These are phyloP conservation scores for Anseranas semipalmata DNA, from an alignment of 2,113 vertebrate genomes.

Conservation along the genomic window DNA sequence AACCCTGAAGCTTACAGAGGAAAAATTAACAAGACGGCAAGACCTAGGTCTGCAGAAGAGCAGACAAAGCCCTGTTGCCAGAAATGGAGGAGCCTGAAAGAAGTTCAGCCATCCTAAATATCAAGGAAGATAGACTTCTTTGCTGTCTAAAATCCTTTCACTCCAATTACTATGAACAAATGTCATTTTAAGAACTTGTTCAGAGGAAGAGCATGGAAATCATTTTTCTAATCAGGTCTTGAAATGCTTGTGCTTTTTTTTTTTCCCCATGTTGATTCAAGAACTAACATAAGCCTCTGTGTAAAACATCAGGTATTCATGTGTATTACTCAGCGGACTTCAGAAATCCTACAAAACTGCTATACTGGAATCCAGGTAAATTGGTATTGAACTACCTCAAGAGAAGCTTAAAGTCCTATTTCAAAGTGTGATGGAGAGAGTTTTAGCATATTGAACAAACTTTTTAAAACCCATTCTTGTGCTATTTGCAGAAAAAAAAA, in stretches of 20 bases:
- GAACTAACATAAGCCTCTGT: not conserved
- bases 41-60: not conserved
- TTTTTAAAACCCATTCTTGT: conserved; percentile 34
- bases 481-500: conserved; percentile 7
- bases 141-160: not conserved
- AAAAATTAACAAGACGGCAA: not conserved
- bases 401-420: conserved; percentile 1
- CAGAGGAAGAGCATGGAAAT: not conserved
- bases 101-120: not conserved
- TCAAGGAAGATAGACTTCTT: not conserved
- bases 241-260: not conserved
- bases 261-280: not conserved
- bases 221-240: not conserved
- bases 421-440: not conserved
- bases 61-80: not conserved
- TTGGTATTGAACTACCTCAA: not conserved
- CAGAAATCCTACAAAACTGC: not conserved
- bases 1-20: not conserved
- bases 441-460: conserved; percentile 47
- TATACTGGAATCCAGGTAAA: not conserved
- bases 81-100: not conserved
- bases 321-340: not conserved
- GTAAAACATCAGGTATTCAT: not conserved
- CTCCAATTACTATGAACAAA: not conserved
- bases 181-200: not conserved